Evolutionary conservation across 2,797 vertebrate species (phyloP), one percentile per base, ranked within the genome.

Genomic region (Gymnodraco acuticeps): DNA sequence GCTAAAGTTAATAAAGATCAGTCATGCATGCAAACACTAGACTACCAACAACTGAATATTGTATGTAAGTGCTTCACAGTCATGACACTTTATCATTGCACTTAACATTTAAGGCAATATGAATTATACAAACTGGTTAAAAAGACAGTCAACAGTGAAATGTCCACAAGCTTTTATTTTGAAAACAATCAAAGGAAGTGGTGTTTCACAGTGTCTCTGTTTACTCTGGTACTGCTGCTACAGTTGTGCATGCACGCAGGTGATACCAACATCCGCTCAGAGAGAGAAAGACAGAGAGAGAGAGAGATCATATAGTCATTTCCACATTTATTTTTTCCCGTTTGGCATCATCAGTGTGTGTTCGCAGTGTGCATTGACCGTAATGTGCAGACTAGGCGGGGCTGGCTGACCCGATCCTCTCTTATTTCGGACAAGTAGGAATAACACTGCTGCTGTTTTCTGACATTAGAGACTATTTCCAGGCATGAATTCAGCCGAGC

Each of bases 401-500:
- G 70, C 78, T 69, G 55, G 67, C 75, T 66, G 78, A 78, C 27
- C 33, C 23, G n/a, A n/a, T 52, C 8, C 67, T 17, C 54, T 20
- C 16, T 75, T 23, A 20, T 53, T 62, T 13, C 11, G 70, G 72
- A 78, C 43, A 45, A 66, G 61, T 46, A 64, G 74, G 53, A 48
- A 0, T 53, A 52, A 64, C 45, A n/a, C 11, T 19, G 19, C n/a
- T 77, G 68, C 5, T 70, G 38, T 19, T 73, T 31, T 8, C n/a
- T 47, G 56, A 51, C 45, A 70, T 27, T 15, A 50, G 5, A 78
- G 48, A 67, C 27, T 38, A 38, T 9, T 7, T 0, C 6, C 69
- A 80, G 84, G 48, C 70, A 96, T 96, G 97, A 98, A 96, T 95
- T 96, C 97, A 3, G 96, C 97, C 2, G 97, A 99, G 81, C 97